Evolutionary conservation across 2,888 invertebrate genomes (phyloP), one percentile per base, ranked within the genome.

Genomic region (Pristionchus maxplancki): DNA sequence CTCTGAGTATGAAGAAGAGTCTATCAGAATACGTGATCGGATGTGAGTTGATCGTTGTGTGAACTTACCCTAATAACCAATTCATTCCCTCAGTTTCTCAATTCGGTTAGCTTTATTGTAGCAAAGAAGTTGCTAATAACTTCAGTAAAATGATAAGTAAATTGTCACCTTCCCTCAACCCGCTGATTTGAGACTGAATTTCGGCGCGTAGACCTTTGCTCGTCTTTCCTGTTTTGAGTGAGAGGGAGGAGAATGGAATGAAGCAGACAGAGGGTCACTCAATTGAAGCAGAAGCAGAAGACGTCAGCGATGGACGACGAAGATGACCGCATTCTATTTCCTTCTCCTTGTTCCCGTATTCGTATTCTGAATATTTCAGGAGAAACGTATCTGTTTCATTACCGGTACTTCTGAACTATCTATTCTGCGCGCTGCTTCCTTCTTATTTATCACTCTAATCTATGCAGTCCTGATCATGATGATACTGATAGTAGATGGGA

Each of bases 11-110:
- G 88, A 74, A 34, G 82, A 88, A 81, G 48, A 82, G 88, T 62
- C 81, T 88, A 8, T 88, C 88, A 1, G 88, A 88, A 28, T 88
- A 88, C 44, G 58, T 88, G 40, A 34, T 88, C 20, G 88, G 88
- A 81, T 88, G 88, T 88, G 88, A 88, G 88, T 81, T 53, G 48
- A 20, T 24, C 44, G 17, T 9, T 9, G 44, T 44, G 44, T 37
- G 71, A 28, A 67, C 17, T 67, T 20, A n/a, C 31, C n/a, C 40
- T 37, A 74, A 34, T n/a, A n/a, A n/a, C n/a, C 74, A 48, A 28
- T 48, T 24, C 1, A 48, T 78, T 17, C n/a, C 78, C 78, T 78
- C 74, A 11, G 24, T 37, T 78, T 40, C 40, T 40, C 24, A 13
- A 4, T 17, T 64, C 64, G 11, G 5, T 67, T 34, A 0, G n/a